Conservation (phyloP, 2,888 invertebrate genomes). For the Palloptera scutellata region DNA sequence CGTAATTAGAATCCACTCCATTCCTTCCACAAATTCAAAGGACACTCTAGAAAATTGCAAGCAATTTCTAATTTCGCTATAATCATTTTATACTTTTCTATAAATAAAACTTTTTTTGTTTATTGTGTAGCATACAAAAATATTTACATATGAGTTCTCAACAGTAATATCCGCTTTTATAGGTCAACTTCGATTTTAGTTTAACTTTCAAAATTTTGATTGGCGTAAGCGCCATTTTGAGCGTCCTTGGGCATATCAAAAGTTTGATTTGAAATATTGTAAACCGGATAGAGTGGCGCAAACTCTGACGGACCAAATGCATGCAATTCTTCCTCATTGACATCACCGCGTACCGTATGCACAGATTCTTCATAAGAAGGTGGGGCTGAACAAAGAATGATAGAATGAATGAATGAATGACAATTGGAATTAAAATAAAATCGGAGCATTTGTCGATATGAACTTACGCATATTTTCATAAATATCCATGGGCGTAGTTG, state of each 20-base stretch:
- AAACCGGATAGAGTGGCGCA: conserved; percentile 61
- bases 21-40: too few species aligned
- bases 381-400: conserved; percentile 46
- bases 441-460: background rate
- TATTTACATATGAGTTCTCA: background rate
- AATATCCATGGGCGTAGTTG: conserved; percentile 28
- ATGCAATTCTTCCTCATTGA: conserved; percentile 54
- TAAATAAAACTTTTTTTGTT: too few species aligned
- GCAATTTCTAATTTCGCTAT: too few species aligned
- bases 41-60: too few species aligned
- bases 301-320: conserved; percentile 53
- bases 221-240: conserved; percentile 40
- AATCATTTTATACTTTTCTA: too few species aligned
- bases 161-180: background rate
- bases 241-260: conserved; percentile 22
- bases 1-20: too few species aligned
- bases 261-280: conserved; percentile 48
- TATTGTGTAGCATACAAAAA: too few species aligned
- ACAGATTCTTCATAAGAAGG: conserved; percentile 59
- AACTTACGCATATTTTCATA: conserved; percentile 37
- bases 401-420: too few species aligned
- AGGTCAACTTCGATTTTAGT: background rate
- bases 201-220: conserved; percentile 43
- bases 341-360: conserved; percentile 52
- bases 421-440: background rate